Conservation (phyloP, 2,113 vertebrate species). For the Pogona vitticeps region DNA sequence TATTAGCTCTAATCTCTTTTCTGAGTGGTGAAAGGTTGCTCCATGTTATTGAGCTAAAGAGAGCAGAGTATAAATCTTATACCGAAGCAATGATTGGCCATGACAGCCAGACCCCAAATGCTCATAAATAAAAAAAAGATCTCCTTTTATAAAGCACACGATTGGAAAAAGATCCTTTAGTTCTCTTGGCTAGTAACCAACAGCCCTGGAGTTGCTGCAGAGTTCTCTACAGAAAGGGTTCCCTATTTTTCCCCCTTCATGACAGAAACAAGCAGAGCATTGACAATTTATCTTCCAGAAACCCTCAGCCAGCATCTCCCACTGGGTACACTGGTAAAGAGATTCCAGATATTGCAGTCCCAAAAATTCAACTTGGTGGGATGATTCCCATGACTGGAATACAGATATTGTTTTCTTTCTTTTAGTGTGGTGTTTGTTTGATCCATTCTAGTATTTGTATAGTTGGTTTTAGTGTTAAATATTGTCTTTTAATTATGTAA, state of each 20-base stretch:
- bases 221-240: neutral
- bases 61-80: slow-evolving; percentile 55
- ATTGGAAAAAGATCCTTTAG: slow-evolving; percentile 53
- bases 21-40: slow-evolving; percentile 63
- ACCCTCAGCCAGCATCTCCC: no score
- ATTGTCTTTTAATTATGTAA: no score
- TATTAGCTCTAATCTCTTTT: slow-evolving; percentile 62
- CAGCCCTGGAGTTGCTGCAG: neutral
- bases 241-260: slow-evolving; percentile 40
- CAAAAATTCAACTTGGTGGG: no score
- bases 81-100: slow-evolving; percentile 59
- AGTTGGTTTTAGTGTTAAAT: no score
- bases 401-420: no score
- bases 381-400: no score
- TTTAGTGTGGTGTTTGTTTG: no score
- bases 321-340: no score
- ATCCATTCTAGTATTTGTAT: no score
- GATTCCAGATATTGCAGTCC: no score
- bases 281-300: no score
- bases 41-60: slow-evolving; percentile 51
- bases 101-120: slow-evolving; percentile 60
- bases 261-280: no score
- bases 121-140: slow-evolving; percentile 64
- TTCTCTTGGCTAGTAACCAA: slow-evolving; percentile 21
- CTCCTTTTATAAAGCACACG: slow-evolving; percentile 60